These are phyloP conservation scores for Trididemnum clinides DNA, from an alignment of 23 tunicate species.

Conservation along the genomic window DNA sequence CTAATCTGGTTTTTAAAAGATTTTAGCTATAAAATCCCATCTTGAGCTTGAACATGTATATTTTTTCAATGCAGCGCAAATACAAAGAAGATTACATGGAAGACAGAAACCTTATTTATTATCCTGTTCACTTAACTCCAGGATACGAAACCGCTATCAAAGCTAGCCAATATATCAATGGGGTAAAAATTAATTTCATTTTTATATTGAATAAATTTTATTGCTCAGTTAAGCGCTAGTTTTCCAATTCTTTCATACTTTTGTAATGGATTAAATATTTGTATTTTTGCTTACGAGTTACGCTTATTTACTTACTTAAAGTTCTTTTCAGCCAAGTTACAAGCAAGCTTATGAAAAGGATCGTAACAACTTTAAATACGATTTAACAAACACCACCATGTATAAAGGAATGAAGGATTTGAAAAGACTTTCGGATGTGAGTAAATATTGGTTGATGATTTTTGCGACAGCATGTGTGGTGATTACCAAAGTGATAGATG, in stretches of 20 bases:
- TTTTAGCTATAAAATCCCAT: no score
- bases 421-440: constrained; percentile 69
- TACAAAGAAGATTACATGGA: constrained; percentile 99
- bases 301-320: neutral
- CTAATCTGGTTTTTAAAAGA: no score
- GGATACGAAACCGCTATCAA: constrained; percentile 85
- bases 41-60: no score
- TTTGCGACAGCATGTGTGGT: no score
- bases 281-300: neutral
- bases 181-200: no score
- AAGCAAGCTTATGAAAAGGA: constrained; percentile 48
- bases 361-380: constrained; percentile 54
- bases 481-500: no score
- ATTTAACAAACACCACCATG: constrained; percentile 63
- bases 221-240: neutral
- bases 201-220: no score
- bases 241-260: neutral
- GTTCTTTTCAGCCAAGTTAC: constrained; percentile 65
- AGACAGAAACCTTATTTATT: constrained; percentile 89
- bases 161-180: constrained; percentile 80
- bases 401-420: constrained; percentile 56
- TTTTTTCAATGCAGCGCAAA: constrained; percentile 61
- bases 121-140: constrained; percentile 95
- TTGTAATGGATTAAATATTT: neutral
- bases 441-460: no score